Conservation (phyloP, 2,113 vertebrate genomes). For the Ceyx cyanopectus region DNA sequence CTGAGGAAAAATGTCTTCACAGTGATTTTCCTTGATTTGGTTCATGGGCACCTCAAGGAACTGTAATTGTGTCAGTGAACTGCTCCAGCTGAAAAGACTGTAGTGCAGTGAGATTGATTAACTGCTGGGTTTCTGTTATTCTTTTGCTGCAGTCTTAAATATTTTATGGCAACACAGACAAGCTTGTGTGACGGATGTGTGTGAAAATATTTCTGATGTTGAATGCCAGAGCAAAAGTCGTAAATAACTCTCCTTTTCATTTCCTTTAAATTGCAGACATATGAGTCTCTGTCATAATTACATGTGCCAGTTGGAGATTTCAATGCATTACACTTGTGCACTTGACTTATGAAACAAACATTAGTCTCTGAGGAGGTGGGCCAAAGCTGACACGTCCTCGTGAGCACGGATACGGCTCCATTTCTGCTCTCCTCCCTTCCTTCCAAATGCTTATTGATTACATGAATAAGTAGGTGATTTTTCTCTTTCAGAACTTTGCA, state of each 20-base stretch:
- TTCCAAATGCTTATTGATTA: constrained; percentile 79
- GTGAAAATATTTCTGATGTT: constrained; percentile 67
- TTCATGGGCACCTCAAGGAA: constrained; percentile 55
- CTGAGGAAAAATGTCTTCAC: constrained; percentile 16
- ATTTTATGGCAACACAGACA: constrained; percentile 50
- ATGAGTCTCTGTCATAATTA: constrained; percentile 73
- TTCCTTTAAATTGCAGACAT: constrained; percentile 73
- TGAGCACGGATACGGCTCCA: constrained; percentile 64
- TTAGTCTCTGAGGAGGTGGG: constrained; percentile 63
- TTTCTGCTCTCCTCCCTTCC: constrained; percentile 72
- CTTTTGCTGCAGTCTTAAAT: constrained; percentile 59
- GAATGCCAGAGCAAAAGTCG: constrained; percentile 59
- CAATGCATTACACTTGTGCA: constrained; percentile 72
- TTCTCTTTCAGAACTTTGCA: constrained; percentile 94
- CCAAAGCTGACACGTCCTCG: constrained; percentile 44
- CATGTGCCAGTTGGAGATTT: constrained; percentile 68
- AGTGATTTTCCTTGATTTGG: constrained; percentile 65
- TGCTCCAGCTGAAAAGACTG: constrained; percentile 65
- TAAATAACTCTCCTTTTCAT: constrained; percentile 72
- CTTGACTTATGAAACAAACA: constrained; percentile 74
- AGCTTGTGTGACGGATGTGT: constrained; percentile 53
- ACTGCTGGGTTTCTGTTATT: constrained; percentile 69
- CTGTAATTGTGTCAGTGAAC: constrained; percentile 60
- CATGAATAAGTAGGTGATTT: constrained; percentile 76
- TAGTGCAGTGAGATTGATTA: constrained; percentile 41